Percentiles rank a stretch among this genome's conserved stretches.
Conservation (phyloP, 2,888 invertebrate species). For the Chloroclysta siterata region DNA sequence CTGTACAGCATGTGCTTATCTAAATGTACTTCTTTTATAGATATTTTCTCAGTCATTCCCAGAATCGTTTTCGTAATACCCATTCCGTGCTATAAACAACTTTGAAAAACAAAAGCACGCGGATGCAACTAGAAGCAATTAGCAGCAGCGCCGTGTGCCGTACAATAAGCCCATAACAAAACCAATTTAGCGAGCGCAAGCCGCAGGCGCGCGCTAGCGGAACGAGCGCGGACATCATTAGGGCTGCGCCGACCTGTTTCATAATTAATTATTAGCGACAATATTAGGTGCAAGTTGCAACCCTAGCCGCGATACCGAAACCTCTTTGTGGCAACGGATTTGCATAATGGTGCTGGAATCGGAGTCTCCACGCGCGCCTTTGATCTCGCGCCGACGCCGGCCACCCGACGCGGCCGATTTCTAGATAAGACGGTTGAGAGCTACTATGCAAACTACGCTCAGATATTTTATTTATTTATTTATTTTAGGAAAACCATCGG, state of each 20-base stretch:
- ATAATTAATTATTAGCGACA: constrained; percentile 46
- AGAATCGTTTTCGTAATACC: not conserved
- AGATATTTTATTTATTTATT: too few relatives aligned
- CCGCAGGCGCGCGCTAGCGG: constrained; percentile 29
- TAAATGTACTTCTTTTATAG: too few relatives aligned
- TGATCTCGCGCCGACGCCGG: too few relatives aligned
- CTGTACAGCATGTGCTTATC: too few relatives aligned
- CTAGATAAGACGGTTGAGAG: too few relatives aligned
- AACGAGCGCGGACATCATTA: constrained; percentile 47
- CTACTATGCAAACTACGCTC: not conserved
- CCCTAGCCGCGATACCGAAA: constrained; percentile 16
- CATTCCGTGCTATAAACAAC: not conserved
- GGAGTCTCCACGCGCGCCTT: too few relatives aligned
- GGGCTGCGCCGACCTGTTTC: constrained; percentile 45
- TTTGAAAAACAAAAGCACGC: constrained; percentile 25
- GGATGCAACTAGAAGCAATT: constrained; percentile 14
- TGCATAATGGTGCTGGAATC: constrained; percentile 41
- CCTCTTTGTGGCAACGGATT: constrained; percentile 41
- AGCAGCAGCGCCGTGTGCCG: constrained; percentile 25
- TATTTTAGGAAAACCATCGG: too few relatives aligned
- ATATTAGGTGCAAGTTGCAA: constrained; percentile 39
- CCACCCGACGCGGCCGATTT: not conserved
- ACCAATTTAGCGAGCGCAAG: constrained; percentile 35
- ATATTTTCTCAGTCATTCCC: too few relatives aligned
- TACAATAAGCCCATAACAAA: constrained; percentile 32